These are phyloP conservation scores for Falcunculus frontatus DNA, from an alignment of 2,113 vertebrate species.

Conservation along the genomic window DNA sequence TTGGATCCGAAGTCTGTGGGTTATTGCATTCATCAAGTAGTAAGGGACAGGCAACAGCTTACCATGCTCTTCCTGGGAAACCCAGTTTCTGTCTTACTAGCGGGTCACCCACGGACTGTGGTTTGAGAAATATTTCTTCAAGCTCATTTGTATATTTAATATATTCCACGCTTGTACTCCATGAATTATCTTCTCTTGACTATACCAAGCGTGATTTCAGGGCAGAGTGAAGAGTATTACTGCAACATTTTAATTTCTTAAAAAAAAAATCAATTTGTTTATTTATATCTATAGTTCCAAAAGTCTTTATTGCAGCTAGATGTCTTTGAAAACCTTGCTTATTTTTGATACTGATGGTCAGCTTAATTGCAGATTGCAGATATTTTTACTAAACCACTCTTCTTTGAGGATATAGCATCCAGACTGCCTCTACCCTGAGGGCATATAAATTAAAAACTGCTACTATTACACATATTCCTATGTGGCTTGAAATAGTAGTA, in stretches of 20 bases:
- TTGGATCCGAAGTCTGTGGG: neutral
- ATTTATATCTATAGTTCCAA: neutral
- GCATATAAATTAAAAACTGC: neutral
- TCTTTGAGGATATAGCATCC: neutral
- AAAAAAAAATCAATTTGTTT: neutral
- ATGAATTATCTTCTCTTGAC: neutral
- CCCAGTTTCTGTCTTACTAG: neutral
- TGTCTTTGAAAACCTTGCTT: neutral
- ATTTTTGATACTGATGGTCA: neutral
- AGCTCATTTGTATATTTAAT: neutral
- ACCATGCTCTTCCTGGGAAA: neutral
- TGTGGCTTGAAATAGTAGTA: constrained; percentile 18
- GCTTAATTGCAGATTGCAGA: neutral
- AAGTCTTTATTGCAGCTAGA: neutral
- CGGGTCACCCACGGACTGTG: neutral
- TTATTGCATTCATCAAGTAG: neutral
- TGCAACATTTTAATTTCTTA: neutral
- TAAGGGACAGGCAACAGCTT: neutral
- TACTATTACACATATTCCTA: neutral
- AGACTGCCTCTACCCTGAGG: neutral
- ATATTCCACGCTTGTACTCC: neutral
- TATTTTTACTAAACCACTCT: neutral
- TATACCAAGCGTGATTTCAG: neutral
- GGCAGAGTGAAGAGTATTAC: neutral
- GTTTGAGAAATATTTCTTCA: neutral